Base-by-base conservation (phyloP, 2,797 vertebrate genomes). In the Notoglanidium macrostoma region DNA sequence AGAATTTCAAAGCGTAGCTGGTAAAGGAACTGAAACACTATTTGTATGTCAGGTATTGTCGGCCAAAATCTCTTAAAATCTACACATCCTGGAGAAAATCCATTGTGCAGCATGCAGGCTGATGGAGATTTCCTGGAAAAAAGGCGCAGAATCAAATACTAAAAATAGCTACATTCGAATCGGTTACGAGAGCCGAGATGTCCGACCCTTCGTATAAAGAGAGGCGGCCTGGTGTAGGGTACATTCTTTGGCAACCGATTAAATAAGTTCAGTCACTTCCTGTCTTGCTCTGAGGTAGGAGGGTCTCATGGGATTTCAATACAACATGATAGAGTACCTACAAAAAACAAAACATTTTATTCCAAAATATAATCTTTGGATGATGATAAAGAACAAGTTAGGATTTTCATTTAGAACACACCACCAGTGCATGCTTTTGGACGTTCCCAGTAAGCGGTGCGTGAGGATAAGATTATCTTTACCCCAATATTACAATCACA, bases 211-310 rank as follows among this genome's bases (percentile, higher is more conserved):
- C 1, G 10, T 55, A 35, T 55, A 55, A 51, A 86, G 88, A 80
- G 32, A 76, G 77, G 44, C 40, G 40, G 40, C 40, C 40, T 40
- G 40, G 40, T 40, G 40, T 40, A 40, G 40, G 40, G 40, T 29
- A 17, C n/a, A 89, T 85, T 79, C 32, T 59, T 79, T 89, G 89
- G 88, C 87, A 88, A 90, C 78, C 68, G 84, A 92, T 91, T 49
- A 86, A 90, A 40, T 89, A 59, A 32, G 23, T 79, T 49, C 21
- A 61, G 21, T 88, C 68, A 89, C 55, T 70, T 65, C 46, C 73
- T 77, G 23, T 63, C n/a, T 40, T 8, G 15, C 2, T 19, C 32
- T 21, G 68, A 40, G 35, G 35, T 32, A 1, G 11, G 21, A 73
- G 49, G 3, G 3, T 49, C 72, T 68, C 26, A 1, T 5, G 23